Base-by-base conservation (phyloP, 2,797 vertebrate species). In the Cichlasoma orientale region DNA sequence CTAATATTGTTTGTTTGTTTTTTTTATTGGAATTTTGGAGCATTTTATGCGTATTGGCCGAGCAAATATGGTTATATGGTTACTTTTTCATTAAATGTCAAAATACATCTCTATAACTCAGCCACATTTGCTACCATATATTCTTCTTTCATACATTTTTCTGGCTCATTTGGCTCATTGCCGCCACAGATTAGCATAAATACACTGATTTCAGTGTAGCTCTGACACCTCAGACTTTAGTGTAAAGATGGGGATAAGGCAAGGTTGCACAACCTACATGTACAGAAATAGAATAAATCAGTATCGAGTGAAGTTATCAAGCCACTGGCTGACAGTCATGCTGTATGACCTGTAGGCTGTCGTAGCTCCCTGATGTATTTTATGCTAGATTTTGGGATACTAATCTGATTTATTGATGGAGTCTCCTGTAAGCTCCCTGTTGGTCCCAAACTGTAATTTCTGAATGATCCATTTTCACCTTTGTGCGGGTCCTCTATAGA, bases 351-450 rank as follows among this genome's bases (percentile, higher is more conserved):
- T 8, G 2, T 44, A 50, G 33, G 21, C 4, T 27, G 10, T 59
- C 27, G 53, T 38, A 72, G 77, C 75, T 79, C 74, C 50, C 1
- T 50, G 66, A 58, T 84, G 69, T 63, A 50, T 68, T 82, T 74
- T 57, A 47, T 69, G 29, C 44, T 73, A 2, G 36, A 81, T 69
- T 77, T 81, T 77, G 12, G 73, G 13, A 70, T 54, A 27, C 27
- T 86, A 89, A 89, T 91, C 80, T 72, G 82, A 78, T 88, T 80
- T 74, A 71, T 85, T 79, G 80, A 75, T 72, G 77, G 72, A 54
- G 70, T 89, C 52, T 53, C 84, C 63, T 70, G 50, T 85, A 85
- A 85, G 44, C 77, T 33, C 36, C 31, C 3, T 74, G 78, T 87
- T 75, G 27, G 77, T 74, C 33, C 58, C 63, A 72, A 68, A 84